These are phyloP conservation scores for Lucinisca nassula DNA, from an alignment of 2,888 invertebrate species.

Conservation along the genomic window DNA sequence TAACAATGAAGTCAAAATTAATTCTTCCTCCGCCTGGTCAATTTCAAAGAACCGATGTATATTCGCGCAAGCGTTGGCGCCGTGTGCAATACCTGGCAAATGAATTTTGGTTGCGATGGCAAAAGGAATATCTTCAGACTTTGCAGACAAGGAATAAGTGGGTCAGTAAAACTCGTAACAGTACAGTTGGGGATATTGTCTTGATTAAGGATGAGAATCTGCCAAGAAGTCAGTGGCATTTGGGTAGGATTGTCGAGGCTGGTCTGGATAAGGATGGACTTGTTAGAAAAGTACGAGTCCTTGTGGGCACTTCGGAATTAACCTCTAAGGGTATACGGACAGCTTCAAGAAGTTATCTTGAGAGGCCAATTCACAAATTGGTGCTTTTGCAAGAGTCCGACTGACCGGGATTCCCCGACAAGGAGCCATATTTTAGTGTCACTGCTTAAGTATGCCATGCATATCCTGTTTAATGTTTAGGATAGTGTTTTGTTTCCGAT, in stretches of 20 bases:
- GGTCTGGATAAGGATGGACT: background rate
- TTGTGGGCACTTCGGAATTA: background rate
- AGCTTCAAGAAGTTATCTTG: background rate
- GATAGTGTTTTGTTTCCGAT: too few species aligned
- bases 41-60: slow-evolving; percentile 46
- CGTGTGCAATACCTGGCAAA: background rate
- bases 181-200: slow-evolving; percentile 8
- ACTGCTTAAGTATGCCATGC: too few species aligned
- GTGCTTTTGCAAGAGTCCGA: slow-evolving; percentile 19
- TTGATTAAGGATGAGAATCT: slow-evolving; percentile 3
- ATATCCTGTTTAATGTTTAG: too few species aligned
- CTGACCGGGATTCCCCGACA: slow-evolving; percentile 33
- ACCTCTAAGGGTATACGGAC: background rate
- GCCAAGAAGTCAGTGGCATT: background rate
- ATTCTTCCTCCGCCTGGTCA: slow-evolving; percentile 59
- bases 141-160: background rate
- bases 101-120: background rate
- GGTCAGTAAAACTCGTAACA: background rate
- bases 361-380: slow-evolving; percentile 22
- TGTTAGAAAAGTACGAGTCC: background rate
- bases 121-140: background rate
- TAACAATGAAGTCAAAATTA: slow-evolving; percentile 11
- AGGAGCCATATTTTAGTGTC: too few species aligned
- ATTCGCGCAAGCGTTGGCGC: slow-evolving; percentile 41
- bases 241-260: background rate